Conservation (phyloP, 2,888 invertebrate species). For the Cataglyphis altisquamis region DNA sequence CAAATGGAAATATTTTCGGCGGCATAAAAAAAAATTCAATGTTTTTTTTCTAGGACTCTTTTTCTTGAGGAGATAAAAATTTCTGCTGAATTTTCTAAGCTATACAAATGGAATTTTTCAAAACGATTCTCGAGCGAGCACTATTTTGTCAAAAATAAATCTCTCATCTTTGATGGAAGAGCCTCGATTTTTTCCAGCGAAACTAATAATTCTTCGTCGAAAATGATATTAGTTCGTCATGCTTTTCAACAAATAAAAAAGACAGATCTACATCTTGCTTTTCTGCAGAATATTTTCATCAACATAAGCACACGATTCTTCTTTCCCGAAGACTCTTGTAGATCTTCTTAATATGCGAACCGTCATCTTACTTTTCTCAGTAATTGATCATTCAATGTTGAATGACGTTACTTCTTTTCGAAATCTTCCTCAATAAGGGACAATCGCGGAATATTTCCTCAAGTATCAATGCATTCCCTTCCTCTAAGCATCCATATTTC, state of each 20-base stretch:
- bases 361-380: not conserved
- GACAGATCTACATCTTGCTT: not conserved
- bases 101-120: not conserved
- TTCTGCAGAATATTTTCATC: not conserved
- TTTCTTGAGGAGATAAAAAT: not conserved
- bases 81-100: not conserved
- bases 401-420: not conserved
- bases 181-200: not conserved
- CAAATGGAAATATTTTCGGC: not conserved
- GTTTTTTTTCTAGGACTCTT: not conserved
- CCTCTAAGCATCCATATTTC: not conserved
- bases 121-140: not conserved
- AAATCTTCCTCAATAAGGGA: not conserved
- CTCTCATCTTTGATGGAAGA: not conserved
- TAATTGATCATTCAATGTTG: constrained; percentile 13
- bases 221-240: not conserved
- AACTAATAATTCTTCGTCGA: not conserved
- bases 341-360: not conserved
- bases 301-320: not conserved
- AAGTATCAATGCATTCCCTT: not conserved
- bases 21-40: not conserved
- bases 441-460: constrained; percentile 1
- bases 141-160: not conserved
- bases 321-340: too few relatives aligned
- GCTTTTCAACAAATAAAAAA: not conserved